Evolutionary conservation across 2,797 vertebrate species (phyloP).

Genomic region (Notamacropus eugenii): DNA sequence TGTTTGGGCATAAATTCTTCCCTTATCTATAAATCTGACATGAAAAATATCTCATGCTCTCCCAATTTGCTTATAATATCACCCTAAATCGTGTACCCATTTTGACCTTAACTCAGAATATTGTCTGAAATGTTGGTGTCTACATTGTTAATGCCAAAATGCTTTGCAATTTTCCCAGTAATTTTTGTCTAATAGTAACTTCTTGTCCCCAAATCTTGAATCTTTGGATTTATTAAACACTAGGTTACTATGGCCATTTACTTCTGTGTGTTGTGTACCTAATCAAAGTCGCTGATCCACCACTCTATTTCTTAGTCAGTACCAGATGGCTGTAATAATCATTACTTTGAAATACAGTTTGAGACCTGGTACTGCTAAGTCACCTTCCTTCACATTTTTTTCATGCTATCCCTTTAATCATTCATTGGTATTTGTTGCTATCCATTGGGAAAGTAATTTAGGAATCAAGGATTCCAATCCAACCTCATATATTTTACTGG

Average conservation of each 20-base stretch:
- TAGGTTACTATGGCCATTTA: not conserved
- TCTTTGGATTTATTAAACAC: not conserved
- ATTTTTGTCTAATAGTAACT: not conserved
- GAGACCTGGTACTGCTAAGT: not conserved
- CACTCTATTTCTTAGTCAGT: not conserved
- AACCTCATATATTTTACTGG: conserved; percentile 35
- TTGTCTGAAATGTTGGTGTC: not conserved
- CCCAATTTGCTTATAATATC: not conserved
- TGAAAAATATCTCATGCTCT: not conserved
- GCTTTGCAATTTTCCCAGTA: not conserved
- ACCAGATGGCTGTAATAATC: not conserved
- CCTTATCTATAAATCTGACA: not conserved
- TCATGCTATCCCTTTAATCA: not conserved
- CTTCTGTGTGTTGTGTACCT: not conserved
- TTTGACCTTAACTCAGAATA: not conserved
- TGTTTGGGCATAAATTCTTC: not conserved
- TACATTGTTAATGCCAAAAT: not conserved
- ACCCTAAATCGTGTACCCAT: not conserved
- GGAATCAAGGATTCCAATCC: conserved; percentile 23
- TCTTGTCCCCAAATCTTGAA: not conserved
- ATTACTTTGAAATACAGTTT: not conserved
- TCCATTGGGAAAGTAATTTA: not conserved
- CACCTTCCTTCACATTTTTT: not conserved
- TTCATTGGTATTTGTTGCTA: not conserved
- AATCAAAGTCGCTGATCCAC: not conserved